Conservation (phyloP, 2,113 vertebrate species). For the Gallinago media region DNA sequence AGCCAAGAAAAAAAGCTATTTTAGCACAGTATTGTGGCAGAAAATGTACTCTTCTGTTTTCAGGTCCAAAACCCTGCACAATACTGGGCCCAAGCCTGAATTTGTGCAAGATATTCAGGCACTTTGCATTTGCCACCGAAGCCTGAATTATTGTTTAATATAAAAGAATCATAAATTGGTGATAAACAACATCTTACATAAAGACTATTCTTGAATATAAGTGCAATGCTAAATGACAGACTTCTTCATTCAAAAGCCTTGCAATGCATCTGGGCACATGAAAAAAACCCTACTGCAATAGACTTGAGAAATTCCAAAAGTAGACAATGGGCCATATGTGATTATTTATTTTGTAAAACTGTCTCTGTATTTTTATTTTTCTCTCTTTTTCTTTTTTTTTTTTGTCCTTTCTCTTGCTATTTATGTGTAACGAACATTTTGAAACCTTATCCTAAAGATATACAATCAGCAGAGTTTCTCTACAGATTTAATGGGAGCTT, state of each 20-base stretch:
- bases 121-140: not conserved
- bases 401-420: not conserved
- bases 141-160: not conserved
- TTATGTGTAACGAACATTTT: not conserved
- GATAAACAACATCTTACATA: not conserved
- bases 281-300: not conserved
- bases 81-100: not conserved
- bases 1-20: not conserved
- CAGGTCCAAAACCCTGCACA: not conserved
- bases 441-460: not conserved
- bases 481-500: not conserved
- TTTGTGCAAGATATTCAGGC: not conserved
- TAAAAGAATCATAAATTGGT: not conserved
- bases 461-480: not conserved
- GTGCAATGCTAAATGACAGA: not conserved
- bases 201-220: not conserved
- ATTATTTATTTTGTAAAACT: not conserved
- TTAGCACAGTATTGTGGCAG: not conserved
- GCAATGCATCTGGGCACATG: not conserved
- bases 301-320: not conserved
- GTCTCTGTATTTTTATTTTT: not conserved
- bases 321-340: not conserved
- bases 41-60: not conserved
- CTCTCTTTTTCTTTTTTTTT: accelerated
- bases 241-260: not conserved